Conservation (phyloP, 2,888 invertebrate genomes). For the Hedychridium roseum region DNA sequence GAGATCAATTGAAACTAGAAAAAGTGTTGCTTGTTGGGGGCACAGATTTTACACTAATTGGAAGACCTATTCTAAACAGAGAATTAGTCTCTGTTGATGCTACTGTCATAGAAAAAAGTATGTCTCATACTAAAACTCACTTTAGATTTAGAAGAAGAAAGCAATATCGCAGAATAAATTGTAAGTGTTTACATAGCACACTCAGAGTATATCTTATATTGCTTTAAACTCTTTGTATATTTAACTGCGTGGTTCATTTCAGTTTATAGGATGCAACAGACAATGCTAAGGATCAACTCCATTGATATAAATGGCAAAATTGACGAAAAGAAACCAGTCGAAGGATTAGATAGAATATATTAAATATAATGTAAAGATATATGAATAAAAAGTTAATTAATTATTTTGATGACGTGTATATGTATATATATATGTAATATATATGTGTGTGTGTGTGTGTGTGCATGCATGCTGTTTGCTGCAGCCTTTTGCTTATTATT, state of each 20-base stretch:
- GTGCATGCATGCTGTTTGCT: too few species aligned
- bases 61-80: slow-evolving; percentile 78
- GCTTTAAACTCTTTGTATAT: not conserved
- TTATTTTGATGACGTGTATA: too few species aligned
- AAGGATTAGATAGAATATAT: slow-evolving; percentile 60
- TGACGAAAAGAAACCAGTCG: slow-evolving; percentile 64
- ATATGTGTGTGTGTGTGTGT: too few species aligned
- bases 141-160: slow-evolving; percentile 81
- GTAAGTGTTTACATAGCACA: slow-evolving; percentile 63
- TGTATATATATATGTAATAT: too few species aligned
- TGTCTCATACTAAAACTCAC: slow-evolving; percentile 81
- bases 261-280: slow-evolving; percentile 74
- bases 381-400: too few species aligned
- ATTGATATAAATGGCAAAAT: slow-evolving; percentile 71
- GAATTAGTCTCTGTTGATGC: slow-evolving; percentile 80
- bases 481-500: too few species aligned
- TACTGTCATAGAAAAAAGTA: slow-evolving; percentile 83
- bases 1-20: slow-evolving; percentile 81
- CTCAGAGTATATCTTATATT: too few species aligned
- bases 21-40: slow-evolving; percentile 84
- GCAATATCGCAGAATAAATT: slow-evolving; percentile 79
- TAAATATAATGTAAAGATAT: slow-evolving; percentile 23
- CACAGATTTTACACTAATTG: slow-evolving; percentile 82
- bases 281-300: slow-evolving; percentile 79
- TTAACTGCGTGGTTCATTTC: slow-evolving; percentile 35